Base-by-base conservation (phyloP, 2,888 invertebrate species). In the Loripinus fragilis region DNA sequence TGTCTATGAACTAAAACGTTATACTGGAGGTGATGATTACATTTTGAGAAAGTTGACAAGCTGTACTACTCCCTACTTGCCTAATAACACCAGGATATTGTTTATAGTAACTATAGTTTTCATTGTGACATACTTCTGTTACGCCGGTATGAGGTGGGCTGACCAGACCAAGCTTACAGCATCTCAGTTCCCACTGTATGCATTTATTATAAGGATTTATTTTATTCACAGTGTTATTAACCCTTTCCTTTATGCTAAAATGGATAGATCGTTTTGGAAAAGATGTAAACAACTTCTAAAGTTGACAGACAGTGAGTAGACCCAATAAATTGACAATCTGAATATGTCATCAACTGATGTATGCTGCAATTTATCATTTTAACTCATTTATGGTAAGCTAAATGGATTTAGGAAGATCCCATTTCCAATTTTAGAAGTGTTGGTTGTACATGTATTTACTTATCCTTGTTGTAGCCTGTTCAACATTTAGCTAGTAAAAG, bases 151-250 rank as follows among this genome's bases (percentile, higher is more conserved):
- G 23, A 74, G 77, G 17, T 41, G 7, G 7, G 42, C 78, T 23
- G 83, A 83, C 64, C 79, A 80, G 42, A 83, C 77, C 10, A 72
- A 45, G 28, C 23, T 83, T 20, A 60, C 69, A 1, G 75, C 79
- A 0, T n/a, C 72, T 5, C 60, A 83, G 70, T 78, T 80, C 48
- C 70, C 70, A 38, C 48, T 83, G n/a, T 83, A 76, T 55, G 78
- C 78, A 0, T 41, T 78, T 17, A 71, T 73, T 41, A 78, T 72
- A 66, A 64, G 83, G 10, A 60, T 75, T 3, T 83, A 83, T 65
- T 83, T 83, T 38, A 74, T 83, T 52, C 80, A 83, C 41, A 83
- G 80, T 42, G 71, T 83, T 33, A 77, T 83, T 0, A 83, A 80
- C 30, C 80, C 81, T 55, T 80, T 80, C 42, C 66, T 81, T 25